Base-by-base conservation (phyloP, 2,797 vertebrate genomes). In the Dicrostonyx torquatus region DNA sequence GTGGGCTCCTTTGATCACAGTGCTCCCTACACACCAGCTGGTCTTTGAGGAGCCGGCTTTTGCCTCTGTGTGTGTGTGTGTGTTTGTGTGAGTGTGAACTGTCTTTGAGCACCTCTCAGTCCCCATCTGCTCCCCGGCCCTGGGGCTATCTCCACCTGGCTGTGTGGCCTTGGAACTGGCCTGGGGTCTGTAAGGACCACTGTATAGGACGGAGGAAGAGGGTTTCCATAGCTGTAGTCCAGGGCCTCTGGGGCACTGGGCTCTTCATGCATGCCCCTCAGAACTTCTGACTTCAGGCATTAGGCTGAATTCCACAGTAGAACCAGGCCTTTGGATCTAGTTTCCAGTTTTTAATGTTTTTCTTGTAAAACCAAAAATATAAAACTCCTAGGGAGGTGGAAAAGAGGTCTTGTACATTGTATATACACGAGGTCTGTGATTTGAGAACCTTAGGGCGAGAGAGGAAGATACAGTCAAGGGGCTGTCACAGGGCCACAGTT, bases 341-440 rank as follows among this genome's bases (percentile, higher is more conserved):
- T 97, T 98, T 98, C 98, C 98, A 98, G 98, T 98, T 98, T 99
- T 99, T 99, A 99, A 98, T 99, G 97, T 95, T 98, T 97, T 98
- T 98, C 97, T 98, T 98, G 98, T 98, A 98, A 98, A 98, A 98
- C 96, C 96, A 97, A 98, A 98, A 98, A 98, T 98, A 98, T 98
- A 98, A 98, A 98, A 99, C 98, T 98, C 97, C 97, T 91, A 9
- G 96, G 98, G 97, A 94, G 97, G 97, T 96, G 97, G 96, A 97
- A 98, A 97, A 97, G 84, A 90, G 53, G 58, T 97, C 90, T 94
- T 96, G 90, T 97, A 97, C 97, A 97, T 93, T 93, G 98, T 98
- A 98, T 98, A 97, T 98, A 98, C 98, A 98, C 98, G 98, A 98
- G 98, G 98, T 98, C 98, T 98, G 98, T 98, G 97, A 98, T 98